phyloP scores from a whole-genome alignment of 2,888 invertebrate genomes.

The Drosophila mimetica region DNA sequence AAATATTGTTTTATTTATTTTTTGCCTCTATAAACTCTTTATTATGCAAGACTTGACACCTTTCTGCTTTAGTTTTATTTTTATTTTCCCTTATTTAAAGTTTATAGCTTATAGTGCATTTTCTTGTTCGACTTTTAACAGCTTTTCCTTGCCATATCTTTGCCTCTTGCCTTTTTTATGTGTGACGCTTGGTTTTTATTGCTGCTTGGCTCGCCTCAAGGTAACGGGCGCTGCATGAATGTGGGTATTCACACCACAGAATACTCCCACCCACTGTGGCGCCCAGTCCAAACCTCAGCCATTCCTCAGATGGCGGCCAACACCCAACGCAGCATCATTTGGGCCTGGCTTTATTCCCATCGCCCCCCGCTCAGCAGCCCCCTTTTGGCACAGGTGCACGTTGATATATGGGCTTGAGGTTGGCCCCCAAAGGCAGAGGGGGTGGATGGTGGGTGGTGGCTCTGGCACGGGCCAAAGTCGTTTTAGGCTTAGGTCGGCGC shows the following conservation, averaged over 20 bases:
- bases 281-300: conserved; percentile 21
- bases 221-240: conserved; percentile 30
- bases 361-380: conserved; percentile 7
- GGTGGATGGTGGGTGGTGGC: not conserved
- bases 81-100: not conserved
- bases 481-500: conserved; percentile 64
- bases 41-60: not conserved
- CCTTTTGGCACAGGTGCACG: conserved; percentile 66
- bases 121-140: not conserved
- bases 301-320: conserved; percentile 23
- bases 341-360: conserved; percentile 38
- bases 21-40: too few species aligned
- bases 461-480: conserved; percentile 63
- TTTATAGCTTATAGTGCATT: conserved; percentile 24
- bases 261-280: not conserved
- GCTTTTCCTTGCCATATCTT: conserved; percentile 2
- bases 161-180: conserved; percentile 29
- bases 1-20: too few species aligned
- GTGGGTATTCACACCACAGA: conserved; percentile 29
- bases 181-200: conserved; percentile 50
- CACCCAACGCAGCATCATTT: conserved; percentile 38
- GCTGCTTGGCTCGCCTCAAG: conserved; percentile 53
- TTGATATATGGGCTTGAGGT: conserved; percentile 62
- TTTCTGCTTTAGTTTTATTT: not conserved
- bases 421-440: conserved; percentile 7